Evolutionary conservation across 1,140 invertebrate genomes (phyloP), one percentile per base, ranked within the genome.

Genomic region (Lucilia sericata): DNA sequence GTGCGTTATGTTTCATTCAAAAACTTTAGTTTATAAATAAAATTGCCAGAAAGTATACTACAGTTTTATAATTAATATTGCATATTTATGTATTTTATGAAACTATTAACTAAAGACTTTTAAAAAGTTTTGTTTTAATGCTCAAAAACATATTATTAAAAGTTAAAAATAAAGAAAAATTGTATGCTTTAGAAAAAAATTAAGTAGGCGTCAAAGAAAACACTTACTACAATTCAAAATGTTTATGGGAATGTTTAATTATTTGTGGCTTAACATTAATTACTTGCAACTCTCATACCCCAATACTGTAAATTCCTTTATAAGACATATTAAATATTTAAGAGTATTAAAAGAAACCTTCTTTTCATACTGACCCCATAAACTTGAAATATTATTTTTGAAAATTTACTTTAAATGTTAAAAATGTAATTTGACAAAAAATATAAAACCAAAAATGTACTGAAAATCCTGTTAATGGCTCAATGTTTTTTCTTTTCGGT

Each of bases 201-300:
- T 30, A 8, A 42, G 42, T 42, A 42, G 42, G 42, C 42, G 42
- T 42, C 42, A 42, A 10, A 42, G 42, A 42, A 42, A 42, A 42
- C 42, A 42, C 42, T 42, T 42, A n/a, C 36, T 17, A 60, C 51
- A 60, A 60, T n/a, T n/a, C n/a, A n/a, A n/a, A n/a, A 60, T 60
- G 13, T 60, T 60, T 60, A 14, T 17, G 55, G 55, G 5, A 17
- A 60, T 30, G 55, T 60, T 60, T 60, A 60, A 60, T 60, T 60
- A 60, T 60, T 60, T 60, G 55, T 17, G 65, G n/a, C 65, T 70
- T 70, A 70, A 70, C 65, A 21, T 70, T 70, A 70, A 70, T 70
- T 70, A 70, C 65, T 70, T 21, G 21, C n/a, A 70, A n/a, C 65
- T 21, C 4, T 21, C 0, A 60, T n/a, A 17, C 1, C 65, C 25